Evolutionary conservation across 2,113 vertebrate species (phyloP).

Genomic region (Eleginops maclovinus): DNA sequence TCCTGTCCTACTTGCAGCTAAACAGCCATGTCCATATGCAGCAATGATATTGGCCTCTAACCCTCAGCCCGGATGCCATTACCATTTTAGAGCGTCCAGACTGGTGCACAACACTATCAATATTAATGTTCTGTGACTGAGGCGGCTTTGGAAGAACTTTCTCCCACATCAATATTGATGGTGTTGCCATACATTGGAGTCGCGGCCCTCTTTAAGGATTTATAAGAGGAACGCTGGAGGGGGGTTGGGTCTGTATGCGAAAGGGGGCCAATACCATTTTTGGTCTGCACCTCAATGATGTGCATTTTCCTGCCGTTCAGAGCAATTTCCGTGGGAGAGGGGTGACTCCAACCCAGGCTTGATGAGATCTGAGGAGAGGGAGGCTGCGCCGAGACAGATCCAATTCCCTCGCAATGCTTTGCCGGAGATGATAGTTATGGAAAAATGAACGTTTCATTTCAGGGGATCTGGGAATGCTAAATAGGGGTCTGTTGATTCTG

Average conservation of each 20-base stretch:
- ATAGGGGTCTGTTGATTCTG: conserved; percentile 75
- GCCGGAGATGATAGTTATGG: conserved; percentile 65
- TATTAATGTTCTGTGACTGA: conserved; percentile 84
- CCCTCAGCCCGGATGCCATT: conserved; percentile 65
- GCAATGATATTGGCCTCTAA: conserved; percentile 64
- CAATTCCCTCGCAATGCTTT: conserved; percentile 75
- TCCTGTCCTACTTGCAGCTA: conserved; percentile 47
- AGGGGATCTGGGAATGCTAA: conserved; percentile 75
- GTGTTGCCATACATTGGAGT: conserved; percentile 80
- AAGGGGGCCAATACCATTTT: conserved; percentile 61
- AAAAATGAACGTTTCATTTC: conserved; percentile 74
- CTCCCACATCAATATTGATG: conserved; percentile 87
- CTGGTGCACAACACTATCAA: conserved; percentile 80
- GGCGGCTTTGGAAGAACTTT: conserved; percentile 81
- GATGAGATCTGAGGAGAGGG: conserved; percentile 72
- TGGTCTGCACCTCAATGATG: conserved; percentile 64
- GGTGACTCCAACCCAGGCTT: conserved; percentile 55
- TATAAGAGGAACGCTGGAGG: conserved; percentile 70
- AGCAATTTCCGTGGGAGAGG: conserved; percentile 72
- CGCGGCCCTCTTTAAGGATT: conserved; percentile 81
- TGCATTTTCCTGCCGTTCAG: conserved; percentile 69
- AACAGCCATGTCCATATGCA: conserved; percentile 75
- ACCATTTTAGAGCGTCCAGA: conserved; percentile 71
- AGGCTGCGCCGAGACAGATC: conserved; percentile 62
- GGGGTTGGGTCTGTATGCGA: conserved; percentile 43